Evolutionary conservation across 2,797 vertebrate genomes (phyloP).

Genomic region (Pogoniulus pusillus): DNA sequence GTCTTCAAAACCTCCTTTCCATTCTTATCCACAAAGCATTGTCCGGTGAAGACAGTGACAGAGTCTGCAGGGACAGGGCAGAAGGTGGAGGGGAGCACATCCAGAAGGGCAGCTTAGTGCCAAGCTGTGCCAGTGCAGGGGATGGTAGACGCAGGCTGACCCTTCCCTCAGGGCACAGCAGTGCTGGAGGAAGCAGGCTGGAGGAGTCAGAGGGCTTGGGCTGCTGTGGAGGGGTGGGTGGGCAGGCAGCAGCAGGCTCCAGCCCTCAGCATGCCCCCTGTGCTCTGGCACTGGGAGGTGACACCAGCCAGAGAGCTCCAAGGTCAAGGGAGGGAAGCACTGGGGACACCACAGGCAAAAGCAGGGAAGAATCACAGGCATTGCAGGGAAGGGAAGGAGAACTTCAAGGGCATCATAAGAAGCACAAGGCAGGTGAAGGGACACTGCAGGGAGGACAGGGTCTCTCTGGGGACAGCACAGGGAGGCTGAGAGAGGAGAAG

Average conservation of each 20-base stretch:
- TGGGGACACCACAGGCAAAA: no score
- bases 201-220: background rate
- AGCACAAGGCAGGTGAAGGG: background rate
- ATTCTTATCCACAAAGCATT: fast-evolving
- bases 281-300: background rate
- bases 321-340: background rate
- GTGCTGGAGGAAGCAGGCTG: background rate
- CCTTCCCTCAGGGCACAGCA: fast-evolving
- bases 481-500: background rate
- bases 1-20: background rate
- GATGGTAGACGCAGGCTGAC: fast-evolving
- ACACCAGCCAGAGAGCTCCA: background rate
- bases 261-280: background rate
- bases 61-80: background rate
- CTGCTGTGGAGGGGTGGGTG: fast-evolving
- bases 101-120: no score
- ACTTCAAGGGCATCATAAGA: no score
- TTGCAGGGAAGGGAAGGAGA: fast-evolving
- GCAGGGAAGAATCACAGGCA: background rate
- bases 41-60: background rate
- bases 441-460: no score
- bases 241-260: background rate
- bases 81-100: background rate
- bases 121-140: background rate
- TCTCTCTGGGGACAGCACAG: no score